Evolutionary conservation across 2,113 vertebrate species (phyloP), one percentile per base, ranked within the genome.

Genomic region (Lepisosteus oculatus): DNA sequence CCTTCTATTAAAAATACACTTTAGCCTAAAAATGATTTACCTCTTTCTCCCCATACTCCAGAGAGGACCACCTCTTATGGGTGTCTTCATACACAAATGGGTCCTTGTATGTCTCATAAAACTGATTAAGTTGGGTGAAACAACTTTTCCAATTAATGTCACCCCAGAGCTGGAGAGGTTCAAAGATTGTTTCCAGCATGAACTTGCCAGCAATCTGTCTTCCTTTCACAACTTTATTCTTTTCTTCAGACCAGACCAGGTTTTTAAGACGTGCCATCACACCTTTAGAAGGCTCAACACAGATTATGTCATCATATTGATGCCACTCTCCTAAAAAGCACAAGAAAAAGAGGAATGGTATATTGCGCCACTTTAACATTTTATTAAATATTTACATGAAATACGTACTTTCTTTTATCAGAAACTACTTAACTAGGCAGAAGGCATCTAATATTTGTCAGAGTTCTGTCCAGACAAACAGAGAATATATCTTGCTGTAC

Each of bases 231-330:
- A 95, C 3, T 0, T 4, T 3, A 3, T 41, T 88, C 51, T 2
- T 79, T 0, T 71, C 78, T 0, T 86, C 76, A 6, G 77, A 4
- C 87, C 81, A 87, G 0, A 89, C 0, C 0, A 0, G 0, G 0
- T 13, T 4, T 7, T 61, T 77, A 0, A 84, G 0, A 0, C 65
- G 74, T 51, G 74, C 54, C 0, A 84, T 0, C 0, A 1, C 0
- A 0, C 0, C 0, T 2, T 84, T 13, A 0, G 85, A 14, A 0
- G 87, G 72, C 56, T 15, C 45, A 0, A 1, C 74, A 12, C 94
- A 97, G 6, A 97, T 87, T 0, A 97, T 95, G 65, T 98, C 97
- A 12, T 99, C 96, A 0, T 98, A 99, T 14, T 99, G 97, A 78
- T 99, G 96, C 97, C 97, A 99, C 41, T 91, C 89, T 0, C 86